Conservation (phyloP, 2,888 invertebrate genomes). For the Eudiplozoon nipponicum region DNA sequence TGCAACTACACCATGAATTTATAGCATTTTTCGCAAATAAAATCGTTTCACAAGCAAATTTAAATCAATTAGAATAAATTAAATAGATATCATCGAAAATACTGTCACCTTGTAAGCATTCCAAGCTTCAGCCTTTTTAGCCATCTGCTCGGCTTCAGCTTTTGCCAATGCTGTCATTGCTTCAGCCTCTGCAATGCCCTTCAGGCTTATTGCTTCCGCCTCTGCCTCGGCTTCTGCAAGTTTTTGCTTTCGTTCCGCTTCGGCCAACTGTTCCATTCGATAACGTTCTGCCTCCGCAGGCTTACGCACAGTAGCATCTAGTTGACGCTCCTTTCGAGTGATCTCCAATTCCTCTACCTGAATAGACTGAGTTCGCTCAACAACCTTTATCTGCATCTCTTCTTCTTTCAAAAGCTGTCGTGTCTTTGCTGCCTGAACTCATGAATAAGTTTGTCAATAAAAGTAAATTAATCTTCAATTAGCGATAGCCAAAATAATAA, state of each 20-base stretch:
- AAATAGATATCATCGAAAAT: too few species aligned
- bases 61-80: too few species aligned
- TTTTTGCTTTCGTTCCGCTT: conserved; percentile 43
- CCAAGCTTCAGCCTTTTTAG: conserved; percentile 80
- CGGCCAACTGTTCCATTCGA: conserved; percentile 59
- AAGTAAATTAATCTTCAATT: neutral
- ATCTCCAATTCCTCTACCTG: conserved; percentile 76
- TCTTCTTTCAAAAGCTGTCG: conserved; percentile 78
- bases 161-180: conserved; percentile 69
- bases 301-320: conserved; percentile 61
- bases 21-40: too few species aligned
- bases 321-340: conserved; percentile 51
- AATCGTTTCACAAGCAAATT: too few species aligned
- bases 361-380: conserved; percentile 65
- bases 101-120: conserved; percentile 54
- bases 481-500: neutral
- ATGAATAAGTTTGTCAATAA: neutral
- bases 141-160: conserved; percentile 82
- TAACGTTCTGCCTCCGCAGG: conserved; percentile 79
- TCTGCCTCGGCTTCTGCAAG: conserved; percentile 81
- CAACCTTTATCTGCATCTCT: conserved; percentile 60
- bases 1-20: too few species aligned
- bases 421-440: conserved; percentile 33
- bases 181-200: conserved; percentile 41
- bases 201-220: conserved; percentile 48